These are phyloP conservation scores for Macaria notata DNA, from an alignment of 2,888 invertebrate species.

Conservation along the genomic window DNA sequence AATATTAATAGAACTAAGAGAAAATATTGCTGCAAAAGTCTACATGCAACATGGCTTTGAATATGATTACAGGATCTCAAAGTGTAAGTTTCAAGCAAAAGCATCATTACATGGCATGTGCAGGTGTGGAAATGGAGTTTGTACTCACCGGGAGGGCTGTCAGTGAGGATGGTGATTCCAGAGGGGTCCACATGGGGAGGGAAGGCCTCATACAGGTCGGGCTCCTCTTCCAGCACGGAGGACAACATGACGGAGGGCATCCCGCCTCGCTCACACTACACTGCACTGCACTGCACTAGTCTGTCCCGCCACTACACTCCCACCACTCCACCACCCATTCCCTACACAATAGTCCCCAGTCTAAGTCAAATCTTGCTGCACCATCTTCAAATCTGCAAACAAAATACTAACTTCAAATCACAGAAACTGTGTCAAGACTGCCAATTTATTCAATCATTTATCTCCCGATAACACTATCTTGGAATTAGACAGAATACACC, in stretches of 20 bases:
- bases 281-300: slow-evolving; percentile 68
- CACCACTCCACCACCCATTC: slow-evolving; percentile 68
- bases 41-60: too few species aligned
- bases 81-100: too few species aligned
- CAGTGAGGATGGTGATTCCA: slow-evolving; percentile 87
- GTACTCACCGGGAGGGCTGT: slow-evolving; percentile 81
- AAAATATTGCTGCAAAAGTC: too few species aligned
- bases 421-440: slow-evolving; percentile 49
- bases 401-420: slow-evolving; percentile 56
- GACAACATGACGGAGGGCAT: slow-evolving; percentile 87
- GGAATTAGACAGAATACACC: slow-evolving; percentile 53
- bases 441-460: slow-evolving; percentile 47
- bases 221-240: slow-evolving; percentile 88
- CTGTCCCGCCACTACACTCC: slow-evolving; percentile 56
- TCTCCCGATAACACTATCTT: slow-evolving; percentile 57
- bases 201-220: slow-evolving; percentile 89
- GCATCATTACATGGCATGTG: too few species aligned
- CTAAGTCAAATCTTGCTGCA: slow-evolving; percentile 83
- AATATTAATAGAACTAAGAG: too few species aligned
- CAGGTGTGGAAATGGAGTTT: not conserved
- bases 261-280: slow-evolving; percentile 66
- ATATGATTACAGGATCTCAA: too few species aligned
- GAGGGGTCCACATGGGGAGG: slow-evolving; percentile 91
- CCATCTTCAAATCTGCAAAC: slow-evolving; percentile 80
- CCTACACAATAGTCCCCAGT: slow-evolving; percentile 47